Base-by-base conservation (phyloP, 53 echinoderm and acorn worm genomes). In the Stichopus horrens region DNA sequence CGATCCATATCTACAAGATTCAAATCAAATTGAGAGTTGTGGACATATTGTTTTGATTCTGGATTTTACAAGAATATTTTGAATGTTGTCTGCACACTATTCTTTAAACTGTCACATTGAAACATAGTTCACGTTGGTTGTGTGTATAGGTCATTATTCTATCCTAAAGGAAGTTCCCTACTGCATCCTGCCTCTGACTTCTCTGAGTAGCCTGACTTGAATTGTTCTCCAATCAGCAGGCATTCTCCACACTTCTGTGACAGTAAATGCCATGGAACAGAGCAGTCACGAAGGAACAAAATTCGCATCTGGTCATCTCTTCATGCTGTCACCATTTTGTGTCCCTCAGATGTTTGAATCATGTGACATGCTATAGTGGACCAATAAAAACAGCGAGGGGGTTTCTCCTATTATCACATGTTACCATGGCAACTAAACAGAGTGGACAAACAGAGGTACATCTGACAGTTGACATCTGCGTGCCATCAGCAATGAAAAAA, bases 341-440 rank as follows among this genome's bases (percentile, higher is more conserved):
- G 63, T 63, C 16, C 4, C 10, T 4, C 7, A 63, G 63, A 63
- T 63, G 63, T 63, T 63, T 63, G 16, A 63, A 63, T 63, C 63
- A 63, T 63, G 63, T 63, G 63, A 63, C 63, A 16, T 63, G 16
- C 10, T 63, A 63, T 63, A 13, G 37, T 37, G 37, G 63, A 63
- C 63, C 56, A 54, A 79, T 23, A 5, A 79, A 37, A 79, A 54
- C 79, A 79, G 54, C 77, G 51, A 77, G 77, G 37, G 54, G 37
- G 54, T 77, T 52, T 77, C 63, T 63, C 18, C 7, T 79, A 55
- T 56, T 14, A 53, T 53, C 13, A 53, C 7, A 10, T 19, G 55
- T 79, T 55, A 79, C 79, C 79, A 79, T 79, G 79, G 79, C 51
- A 79, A 79, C 79, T 53, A 23, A 79, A 79, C 54, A 79, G 55